phyloP scores from a whole-genome alignment of 1,140 invertebrate genomes.

The Nixonia krombeini region DNA sequence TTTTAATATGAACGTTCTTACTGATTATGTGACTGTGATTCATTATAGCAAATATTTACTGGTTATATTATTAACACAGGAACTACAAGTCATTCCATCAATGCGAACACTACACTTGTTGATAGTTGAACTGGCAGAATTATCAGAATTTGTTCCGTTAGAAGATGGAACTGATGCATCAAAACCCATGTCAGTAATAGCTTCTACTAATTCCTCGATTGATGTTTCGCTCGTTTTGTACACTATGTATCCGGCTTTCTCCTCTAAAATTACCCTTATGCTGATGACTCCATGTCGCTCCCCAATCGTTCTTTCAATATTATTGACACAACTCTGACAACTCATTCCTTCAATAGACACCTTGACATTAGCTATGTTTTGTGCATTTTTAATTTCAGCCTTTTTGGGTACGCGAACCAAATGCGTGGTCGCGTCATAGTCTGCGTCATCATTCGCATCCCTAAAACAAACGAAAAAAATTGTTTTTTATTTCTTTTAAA shows the following conservation, averaged over 20 bases:
- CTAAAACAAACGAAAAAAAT: constrained; percentile 43
- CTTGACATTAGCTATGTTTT: constrained; percentile 29
- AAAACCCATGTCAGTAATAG: constrained; percentile 82
- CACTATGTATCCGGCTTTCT: constrained; percentile 74
- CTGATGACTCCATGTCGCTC: constrained; percentile 74
- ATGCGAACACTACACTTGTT: constrained; percentile 74
- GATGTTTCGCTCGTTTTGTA: constrained; percentile 69
- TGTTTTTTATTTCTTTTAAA: not conserved
- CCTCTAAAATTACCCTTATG: constrained; percentile 75
- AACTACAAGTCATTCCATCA: constrained; percentile 87
- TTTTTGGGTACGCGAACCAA: constrained; percentile 48
- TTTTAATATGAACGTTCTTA: not conserved
- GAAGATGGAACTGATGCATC: constrained; percentile 65
- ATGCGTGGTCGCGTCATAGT: constrained; percentile 52
- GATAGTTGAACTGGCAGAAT: constrained; percentile 74
- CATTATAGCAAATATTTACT: constrained; percentile 58
- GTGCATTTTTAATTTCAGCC: constrained; percentile 11
- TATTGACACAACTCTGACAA: constrained; percentile 85
- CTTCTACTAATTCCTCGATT: constrained; percentile 74
- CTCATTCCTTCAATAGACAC: constrained; percentile 84
- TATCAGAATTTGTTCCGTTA: constrained; percentile 23
- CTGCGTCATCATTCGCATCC: constrained; percentile 56
- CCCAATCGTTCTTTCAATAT: constrained; percentile 78
- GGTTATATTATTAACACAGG: constrained; percentile 86
- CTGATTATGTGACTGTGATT: too few species aligned